Evolutionary conservation across 2,888 invertebrate genomes (phyloP), one percentile per base, ranked within the genome.

Genomic region (Agrenia bidenticulata): DNA sequence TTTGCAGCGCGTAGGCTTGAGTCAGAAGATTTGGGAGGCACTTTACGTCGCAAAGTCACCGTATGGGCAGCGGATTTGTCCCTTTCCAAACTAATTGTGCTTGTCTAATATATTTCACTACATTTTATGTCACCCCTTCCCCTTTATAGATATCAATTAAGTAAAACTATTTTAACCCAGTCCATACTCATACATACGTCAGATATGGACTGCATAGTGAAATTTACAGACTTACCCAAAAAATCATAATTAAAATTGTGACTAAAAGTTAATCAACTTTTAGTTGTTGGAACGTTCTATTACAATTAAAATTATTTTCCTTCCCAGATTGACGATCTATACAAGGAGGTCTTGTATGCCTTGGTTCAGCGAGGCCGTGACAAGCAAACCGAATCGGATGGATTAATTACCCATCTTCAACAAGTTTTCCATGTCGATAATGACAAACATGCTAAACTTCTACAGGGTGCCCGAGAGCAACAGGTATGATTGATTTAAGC

Each of bases 261-360:
- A n/a, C n/a, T n/a, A n/a, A n/a, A n/a, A n/a, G n/a, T n/a, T n/a
- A n/a, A n/a, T n/a, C n/a, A n/a, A n/a, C n/a, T n/a, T n/a, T n/a
- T n/a, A n/a, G n/a, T n/a, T n/a, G n/a, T n/a, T n/a, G n/a, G n/a
- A n/a, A n/a, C n/a, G n/a, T n/a, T n/a, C n/a, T n/a, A n/a, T n/a
- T n/a, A n/a, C n/a, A n/a, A n/a, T n/a, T n/a, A n/a, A n/a, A n/a
- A n/a, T n/a, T 11, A 32, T 32, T 32, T 11, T 4, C 19, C 19
- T 26, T 17, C 80, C 39, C 82, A 91, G 90, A 87, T 92, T 77
- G 92, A 93, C 79, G 92, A 92, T 81, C 84, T 93, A 21, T 93
- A 93, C 80, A 84, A 88, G 77, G 91, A 92, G 81, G 84, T 93
- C 66, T 81, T 93, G 66, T 92, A 88, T 79, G 89, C 92, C 82